Evolutionary conservation across 1,140 invertebrate species (phyloP).

Genomic region (Anadara kagoshimensis): DNA sequence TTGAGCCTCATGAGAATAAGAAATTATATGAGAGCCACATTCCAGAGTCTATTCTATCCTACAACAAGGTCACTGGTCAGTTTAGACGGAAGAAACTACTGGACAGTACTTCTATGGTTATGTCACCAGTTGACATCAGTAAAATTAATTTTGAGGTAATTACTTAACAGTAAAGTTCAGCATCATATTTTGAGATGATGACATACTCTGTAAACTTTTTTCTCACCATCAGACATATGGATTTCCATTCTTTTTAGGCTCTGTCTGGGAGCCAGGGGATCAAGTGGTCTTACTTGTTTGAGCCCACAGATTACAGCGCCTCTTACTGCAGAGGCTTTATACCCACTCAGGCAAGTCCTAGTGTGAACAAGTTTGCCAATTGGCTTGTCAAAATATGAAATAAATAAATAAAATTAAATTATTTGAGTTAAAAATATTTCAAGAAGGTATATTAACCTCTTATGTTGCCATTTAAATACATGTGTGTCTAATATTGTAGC

Average conservation of each 20-base stretch:
- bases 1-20: slow-evolving; percentile 67
- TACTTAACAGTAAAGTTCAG: neutral
- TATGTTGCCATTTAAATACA: too few relatives aligned
- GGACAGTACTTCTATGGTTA: slow-evolving; percentile 70
- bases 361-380: too few relatives aligned
- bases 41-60: slow-evolving; percentile 62
- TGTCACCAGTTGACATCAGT: slow-evolving; percentile 68
- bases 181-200: neutral
- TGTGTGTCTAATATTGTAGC: too few relatives aligned
- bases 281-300: too few relatives aligned
- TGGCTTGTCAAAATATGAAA: too few relatives aligned
- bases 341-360: too few relatives aligned
- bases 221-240: neutral
- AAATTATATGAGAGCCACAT: slow-evolving; percentile 69
- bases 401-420: too few relatives aligned
- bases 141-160: slow-evolving; percentile 65
- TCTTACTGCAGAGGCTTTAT: too few relatives aligned
- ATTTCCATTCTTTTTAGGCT: neutral
- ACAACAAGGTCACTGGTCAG: slow-evolving; percentile 40
- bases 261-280: too few relatives aligned
- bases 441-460: too few relatives aligned
- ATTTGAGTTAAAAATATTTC: too few relatives aligned
- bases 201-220: neutral
- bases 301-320: too few relatives aligned
- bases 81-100: slow-evolving; percentile 56